Percentiles rank a stretch among this genome's conserved stretches.
Evolutionary conservation across 1,140 invertebrate genomes (phyloP).

Genomic region (Sycophaga agraensis): DNA sequence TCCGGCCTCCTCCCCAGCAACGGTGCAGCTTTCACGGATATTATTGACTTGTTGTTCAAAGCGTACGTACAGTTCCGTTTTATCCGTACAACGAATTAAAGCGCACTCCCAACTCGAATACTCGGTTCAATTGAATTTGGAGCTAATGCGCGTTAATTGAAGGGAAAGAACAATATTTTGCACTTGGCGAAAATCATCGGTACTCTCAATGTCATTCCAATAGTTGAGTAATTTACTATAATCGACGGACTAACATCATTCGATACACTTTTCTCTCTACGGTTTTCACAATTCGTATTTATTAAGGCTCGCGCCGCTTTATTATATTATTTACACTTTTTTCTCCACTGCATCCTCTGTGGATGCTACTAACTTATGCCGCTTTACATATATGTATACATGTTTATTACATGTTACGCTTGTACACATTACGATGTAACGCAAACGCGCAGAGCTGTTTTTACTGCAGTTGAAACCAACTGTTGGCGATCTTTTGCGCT

Average conservation of each 20-base stretch:
- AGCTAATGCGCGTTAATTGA: too few relatives aligned
- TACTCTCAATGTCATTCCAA: neutral
- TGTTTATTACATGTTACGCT: neutral
- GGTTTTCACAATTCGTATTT: neutral
- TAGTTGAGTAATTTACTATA: neutral
- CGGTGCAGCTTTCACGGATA: too few relatives aligned
- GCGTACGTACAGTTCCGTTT: too few relatives aligned
- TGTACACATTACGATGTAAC: slow-evolving; percentile 10
- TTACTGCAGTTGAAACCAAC: too few relatives aligned
- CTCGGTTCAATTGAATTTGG: too few relatives aligned
- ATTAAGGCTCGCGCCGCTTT: neutral
- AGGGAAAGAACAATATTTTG: neutral
- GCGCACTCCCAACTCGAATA: too few relatives aligned
- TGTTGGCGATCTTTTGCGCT: neutral
- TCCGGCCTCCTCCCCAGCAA: too few relatives aligned
- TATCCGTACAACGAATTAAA: too few relatives aligned
- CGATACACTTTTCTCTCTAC: neutral
- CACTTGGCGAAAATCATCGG: neutral
- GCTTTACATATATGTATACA: slow-evolving; percentile 15
- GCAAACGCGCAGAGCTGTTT: too few relatives aligned
- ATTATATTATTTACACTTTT: slow-evolving; percentile 8
- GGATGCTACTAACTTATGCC: neutral
- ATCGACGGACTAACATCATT: neutral
- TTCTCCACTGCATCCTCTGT: neutral
- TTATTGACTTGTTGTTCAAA: too few relatives aligned